phyloP scores from a whole-genome alignment of 1,140 invertebrate genomes.

The Mya arenaria region DNA sequence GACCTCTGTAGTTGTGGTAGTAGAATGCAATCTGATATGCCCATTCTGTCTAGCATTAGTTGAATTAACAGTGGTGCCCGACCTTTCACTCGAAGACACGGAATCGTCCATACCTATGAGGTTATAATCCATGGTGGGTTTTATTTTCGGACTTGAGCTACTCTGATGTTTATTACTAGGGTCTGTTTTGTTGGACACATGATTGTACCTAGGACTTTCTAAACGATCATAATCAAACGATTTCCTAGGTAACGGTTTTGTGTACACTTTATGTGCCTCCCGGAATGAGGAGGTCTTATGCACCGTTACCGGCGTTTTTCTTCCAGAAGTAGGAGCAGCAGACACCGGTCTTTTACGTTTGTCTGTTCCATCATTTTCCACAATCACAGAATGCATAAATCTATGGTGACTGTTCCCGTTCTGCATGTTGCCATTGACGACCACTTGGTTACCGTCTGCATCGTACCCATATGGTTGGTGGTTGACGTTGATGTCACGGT shows the following conservation, averaged over 20 bases:
- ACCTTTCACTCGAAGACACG: background rate
- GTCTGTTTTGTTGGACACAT: background rate
- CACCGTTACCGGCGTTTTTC: background rate
- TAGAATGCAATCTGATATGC: background rate
- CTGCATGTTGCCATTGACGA: background rate
- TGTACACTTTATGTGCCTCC: slow-evolving; percentile 53
- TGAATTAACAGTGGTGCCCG: no score
- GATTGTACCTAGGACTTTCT: slow-evolving; percentile 14
- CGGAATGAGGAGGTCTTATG: slow-evolving; percentile 53
- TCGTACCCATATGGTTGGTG: slow-evolving; percentile 54
- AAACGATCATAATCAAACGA: slow-evolving; percentile 8
- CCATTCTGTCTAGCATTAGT: background rate
- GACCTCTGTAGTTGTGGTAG: slow-evolving; percentile 26
- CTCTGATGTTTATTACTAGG: slow-evolving; percentile 55
- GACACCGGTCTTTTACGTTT: slow-evolving; percentile 57
- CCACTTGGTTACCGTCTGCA: slow-evolving; percentile 10
- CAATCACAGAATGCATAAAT: slow-evolving; percentile 7
- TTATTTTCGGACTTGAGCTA: slow-evolving; percentile 56
- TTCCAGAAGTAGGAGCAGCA: background rate
- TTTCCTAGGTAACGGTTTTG: slow-evolving; percentile 33
- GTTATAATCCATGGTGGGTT: slow-evolving; percentile 61
- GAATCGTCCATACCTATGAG: slow-evolving; percentile 5
- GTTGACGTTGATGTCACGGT: slow-evolving; percentile 59
- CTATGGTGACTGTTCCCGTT: slow-evolving; percentile 26
- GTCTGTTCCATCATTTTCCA: slow-evolving; percentile 7